Evolutionary conservation across 2,113 vertebrate genomes (phyloP).

Genomic region (Gracilinanus agilis): DNA sequence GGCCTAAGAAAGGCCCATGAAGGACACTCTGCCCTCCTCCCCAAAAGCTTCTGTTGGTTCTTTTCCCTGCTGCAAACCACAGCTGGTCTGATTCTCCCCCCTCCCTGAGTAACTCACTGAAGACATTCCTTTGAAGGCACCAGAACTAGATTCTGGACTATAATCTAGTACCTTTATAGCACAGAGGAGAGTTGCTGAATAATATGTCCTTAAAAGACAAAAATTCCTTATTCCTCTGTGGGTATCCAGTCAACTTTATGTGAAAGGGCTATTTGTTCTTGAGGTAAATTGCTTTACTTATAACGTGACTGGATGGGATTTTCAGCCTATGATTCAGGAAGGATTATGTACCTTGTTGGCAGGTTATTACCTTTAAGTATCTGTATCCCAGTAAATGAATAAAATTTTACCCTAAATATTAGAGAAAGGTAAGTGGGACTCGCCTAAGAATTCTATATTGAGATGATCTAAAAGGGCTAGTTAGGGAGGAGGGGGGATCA

Average conservation of each 20-base stretch:
- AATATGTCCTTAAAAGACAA: not conserved
- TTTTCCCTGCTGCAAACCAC: not conserved
- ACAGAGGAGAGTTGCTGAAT: conserved; percentile 28
- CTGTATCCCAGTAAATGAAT: not conserved
- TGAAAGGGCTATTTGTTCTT: not conserved
- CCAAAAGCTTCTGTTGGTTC: not conserved
- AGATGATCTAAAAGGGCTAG: not conserved
- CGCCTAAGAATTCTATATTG: not conserved
- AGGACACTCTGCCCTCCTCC: not conserved
- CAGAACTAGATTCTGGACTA: not conserved
- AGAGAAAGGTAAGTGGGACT: not conserved
- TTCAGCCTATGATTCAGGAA: not conserved
- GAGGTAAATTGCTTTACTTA: not conserved
- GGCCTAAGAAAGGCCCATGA: conserved; percentile 44
- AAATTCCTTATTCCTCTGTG: not conserved
- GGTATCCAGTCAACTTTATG: not conserved
- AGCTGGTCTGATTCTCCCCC: not conserved
- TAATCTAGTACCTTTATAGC: not conserved
- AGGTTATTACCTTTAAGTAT: not conserved
- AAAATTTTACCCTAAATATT: not conserved
- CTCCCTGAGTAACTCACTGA: not conserved
- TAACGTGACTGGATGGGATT: not conserved
- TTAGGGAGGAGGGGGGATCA: not conserved
- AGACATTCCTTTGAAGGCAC: not conserved
- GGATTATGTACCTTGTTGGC: not conserved